A percentile compares a stretch with the other conserved stretches of the same genome.
Evolutionary conservation across 2,888 invertebrate species (phyloP).

Genomic region (Lissonota sp.): DNA sequence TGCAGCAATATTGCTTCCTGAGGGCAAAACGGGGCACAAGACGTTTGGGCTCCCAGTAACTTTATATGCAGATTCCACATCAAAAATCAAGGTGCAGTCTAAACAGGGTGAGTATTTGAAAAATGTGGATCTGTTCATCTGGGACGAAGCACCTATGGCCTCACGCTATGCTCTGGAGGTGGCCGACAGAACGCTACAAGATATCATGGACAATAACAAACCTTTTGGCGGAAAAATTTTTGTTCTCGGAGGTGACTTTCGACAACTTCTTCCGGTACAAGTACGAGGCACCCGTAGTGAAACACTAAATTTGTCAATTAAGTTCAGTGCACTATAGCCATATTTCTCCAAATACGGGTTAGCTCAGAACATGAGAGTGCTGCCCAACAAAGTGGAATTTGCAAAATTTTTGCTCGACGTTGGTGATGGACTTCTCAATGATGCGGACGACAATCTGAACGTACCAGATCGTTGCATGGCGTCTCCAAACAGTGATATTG

Average conservation of each 20-base stretch:
- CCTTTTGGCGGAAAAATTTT: slow-evolving; percentile 69
- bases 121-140: slow-evolving; percentile 56
- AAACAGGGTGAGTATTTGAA: slow-evolving; percentile 53
- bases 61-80: slow-evolving; percentile 43
- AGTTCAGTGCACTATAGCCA: slow-evolving; percentile 65
- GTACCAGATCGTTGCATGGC: slow-evolving; percentile 57
- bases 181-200: slow-evolving; percentile 63
- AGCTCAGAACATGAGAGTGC: slow-evolving; percentile 8
- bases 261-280: no score
- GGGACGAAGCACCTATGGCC: slow-evolving; percentile 51
- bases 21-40: slow-evolving; percentile 79
- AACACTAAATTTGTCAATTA: slow-evolving; percentile 67
- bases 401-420: slow-evolving; percentile 63
- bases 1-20: slow-evolving; percentile 74
- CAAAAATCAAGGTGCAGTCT: slow-evolving; percentile 54
- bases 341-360: slow-evolving; percentile 60
- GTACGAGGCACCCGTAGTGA: slow-evolving; percentile 59
- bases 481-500: slow-evolving; percentile 51
- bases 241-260: slow-evolving; percentile 14
- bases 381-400: slow-evolving; percentile 63
- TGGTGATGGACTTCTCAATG: no score
- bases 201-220: slow-evolving; percentile 66
- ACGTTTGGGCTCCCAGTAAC: slow-evolving; percentile 74
- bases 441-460: background rate
- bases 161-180: slow-evolving; percentile 66